phyloP scores from a whole-genome alignment of 92 coral and sea anemone genomes.

The Zoanthus solanderi region DNA sequence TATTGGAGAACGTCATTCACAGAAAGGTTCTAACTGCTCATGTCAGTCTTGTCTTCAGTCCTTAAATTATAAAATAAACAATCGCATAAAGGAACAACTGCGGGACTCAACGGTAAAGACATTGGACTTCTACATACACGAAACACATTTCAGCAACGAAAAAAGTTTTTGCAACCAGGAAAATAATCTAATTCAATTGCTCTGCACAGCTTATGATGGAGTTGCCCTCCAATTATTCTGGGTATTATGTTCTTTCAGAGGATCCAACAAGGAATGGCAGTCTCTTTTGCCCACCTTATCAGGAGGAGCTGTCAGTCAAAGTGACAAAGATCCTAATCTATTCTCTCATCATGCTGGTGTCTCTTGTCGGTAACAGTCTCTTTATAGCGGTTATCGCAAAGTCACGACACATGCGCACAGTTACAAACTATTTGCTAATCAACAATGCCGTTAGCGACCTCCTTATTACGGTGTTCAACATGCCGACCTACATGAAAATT shows the following conservation, averaged over 20 bases:
- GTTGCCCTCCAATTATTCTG: background rate
- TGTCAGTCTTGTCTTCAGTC: too few species aligned
- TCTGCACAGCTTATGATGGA: background rate
- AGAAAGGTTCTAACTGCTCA: too few species aligned
- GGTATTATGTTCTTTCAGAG: background rate
- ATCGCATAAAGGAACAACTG: too few species aligned
- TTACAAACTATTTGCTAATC: constrained; percentile 40
- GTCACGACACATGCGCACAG: constrained; percentile 44
- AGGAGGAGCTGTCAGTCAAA: constrained; percentile 24
- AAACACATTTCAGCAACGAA: background rate
- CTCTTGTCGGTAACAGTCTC: constrained; percentile 41
- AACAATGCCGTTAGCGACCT: constrained; percentile 36
- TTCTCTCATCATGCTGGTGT: constrained; percentile 31
- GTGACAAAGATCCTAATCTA: constrained; percentile 16
- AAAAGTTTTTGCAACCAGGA: background rate
- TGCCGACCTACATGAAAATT: constrained; percentile 47
- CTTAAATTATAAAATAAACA: too few species aligned
- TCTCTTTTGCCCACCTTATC: background rate
- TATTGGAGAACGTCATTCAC: too few species aligned
- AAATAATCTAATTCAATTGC: too few species aligned
- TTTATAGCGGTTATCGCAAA: constrained; percentile 13
- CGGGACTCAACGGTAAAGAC: too few species aligned
- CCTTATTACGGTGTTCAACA: constrained; percentile 41
- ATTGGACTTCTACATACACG: too few species aligned
- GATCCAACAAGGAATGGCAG: background rate